A percentile compares a stretch with the other conserved stretches of the same genome.
Conservation (phyloP, 2,888 invertebrate genomes). For the Drosophila paranaensis region DNA sequence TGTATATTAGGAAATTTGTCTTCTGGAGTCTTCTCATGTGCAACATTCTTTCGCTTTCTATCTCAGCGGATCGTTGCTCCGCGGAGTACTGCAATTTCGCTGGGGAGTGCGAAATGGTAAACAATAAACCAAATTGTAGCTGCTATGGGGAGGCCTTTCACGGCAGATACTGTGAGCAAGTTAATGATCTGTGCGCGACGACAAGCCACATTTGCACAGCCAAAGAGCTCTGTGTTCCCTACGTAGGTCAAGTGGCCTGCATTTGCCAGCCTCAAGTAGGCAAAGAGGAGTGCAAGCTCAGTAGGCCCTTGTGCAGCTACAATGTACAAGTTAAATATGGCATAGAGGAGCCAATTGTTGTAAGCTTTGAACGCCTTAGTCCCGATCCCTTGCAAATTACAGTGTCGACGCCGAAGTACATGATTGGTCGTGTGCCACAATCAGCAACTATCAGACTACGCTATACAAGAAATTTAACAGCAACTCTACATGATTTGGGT, state of each 20-base stretch:
- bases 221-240: slow-evolving; percentile 23
- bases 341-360: slow-evolving; percentile 15
- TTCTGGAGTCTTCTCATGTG: slow-evolving; percentile 9
- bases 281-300: background rate
- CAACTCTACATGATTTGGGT: slow-evolving; percentile 19
- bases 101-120: slow-evolving; percentile 32
- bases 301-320: slow-evolving; percentile 28
- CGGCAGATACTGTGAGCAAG: slow-evolving; percentile 41
- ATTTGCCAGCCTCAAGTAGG: background rate
- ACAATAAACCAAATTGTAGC: slow-evolving; percentile 21
- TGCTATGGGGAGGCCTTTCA: slow-evolving; percentile 42
- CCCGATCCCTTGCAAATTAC: slow-evolving; percentile 8
- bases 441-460: background rate
- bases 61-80: slow-evolving; percentile 19
- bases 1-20: background rate
- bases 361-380: slow-evolving; percentile 31
- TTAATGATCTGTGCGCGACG: slow-evolving; percentile 34
- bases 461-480: slow-evolving; percentile 31
- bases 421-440: slow-evolving; percentile 16
- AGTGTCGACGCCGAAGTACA: slow-evolving; percentile 27
- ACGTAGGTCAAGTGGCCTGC: slow-evolving; percentile 39
- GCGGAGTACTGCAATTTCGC: slow-evolving; percentile 48
- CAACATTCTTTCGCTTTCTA: background rate
- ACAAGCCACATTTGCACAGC: slow-evolving; percentile 12
- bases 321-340: slow-evolving; percentile 32